Evolutionary conservation across 2,113 vertebrate species (phyloP), one percentile per base, ranked within the genome.

Genomic region (Oncorhynchus tshawytscha): DNA sequence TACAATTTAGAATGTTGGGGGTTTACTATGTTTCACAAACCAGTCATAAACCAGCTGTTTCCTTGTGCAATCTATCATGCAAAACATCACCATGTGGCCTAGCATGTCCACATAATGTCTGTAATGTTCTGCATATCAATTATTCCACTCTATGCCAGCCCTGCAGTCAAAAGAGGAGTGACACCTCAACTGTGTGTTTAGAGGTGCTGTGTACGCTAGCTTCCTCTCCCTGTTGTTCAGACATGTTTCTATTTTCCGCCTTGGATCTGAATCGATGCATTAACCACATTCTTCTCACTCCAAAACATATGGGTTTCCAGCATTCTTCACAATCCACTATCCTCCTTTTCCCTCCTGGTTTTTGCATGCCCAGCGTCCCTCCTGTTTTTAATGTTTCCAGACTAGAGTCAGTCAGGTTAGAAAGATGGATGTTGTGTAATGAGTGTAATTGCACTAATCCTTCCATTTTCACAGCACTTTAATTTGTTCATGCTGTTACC

Each of bases 401-500:
- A 83, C 81, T 77, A 83, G 73, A 78, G 87, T 82, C 79, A 78
- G 87, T 82, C 79, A 12, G 85, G 81, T 80, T 77, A 57, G 73
- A 89, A 86, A 81, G 80, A 91, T 88, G 84, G 83, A 86, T 87
- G 84, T 88, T 90, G 85, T 72, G 73, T 88, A 89, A 90, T 84
- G 82, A 89, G 82, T 74, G 77, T 91, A 86, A 90, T 88, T 93
- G 88, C 59, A 29, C 82, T 89, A 90, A 90, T 91, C 82, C 82
- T 86, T 91, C 85, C 85, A 77, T 86, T 88, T 90, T 86, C 80
- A 81, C 80, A 91, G 82, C 62, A 45, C 83, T 89, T 85, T 88
- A 79, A 90, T 91, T 88, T 84, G 83, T 88, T 90, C 90, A 77
- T 88, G 87, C 88, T 91, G 87, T 88, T 90, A 86, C 84, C 86